Percentiles rank a stretch among this genome's conserved stretches.
Conservation (phyloP, 2,113 vertebrate genomes). For the Psilopsiagon aurifrons region DNA sequence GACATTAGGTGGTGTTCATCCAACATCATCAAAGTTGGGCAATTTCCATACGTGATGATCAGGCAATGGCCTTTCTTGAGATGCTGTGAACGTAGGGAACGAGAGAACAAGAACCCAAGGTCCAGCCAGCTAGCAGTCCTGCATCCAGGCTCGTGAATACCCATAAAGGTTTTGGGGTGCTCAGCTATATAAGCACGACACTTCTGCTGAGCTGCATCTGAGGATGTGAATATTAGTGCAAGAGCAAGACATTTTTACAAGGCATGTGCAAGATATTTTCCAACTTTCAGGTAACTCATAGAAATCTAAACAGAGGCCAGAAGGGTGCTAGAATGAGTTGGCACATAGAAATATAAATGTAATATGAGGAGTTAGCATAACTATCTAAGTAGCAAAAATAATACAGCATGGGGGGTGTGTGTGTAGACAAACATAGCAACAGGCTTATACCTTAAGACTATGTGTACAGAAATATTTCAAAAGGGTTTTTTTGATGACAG, state of each 20-base stretch:
- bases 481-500: not conserved
- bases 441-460: not conserved
- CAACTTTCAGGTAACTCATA: not conserved
- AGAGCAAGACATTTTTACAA: not conserved
- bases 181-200: not conserved
- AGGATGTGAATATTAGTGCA: not conserved
- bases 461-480: constrained; percentile 12
- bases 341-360: not conserved
- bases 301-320: not conserved
- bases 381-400: not conserved
- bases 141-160: not conserved
- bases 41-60: not conserved
- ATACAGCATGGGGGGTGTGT: not conserved
- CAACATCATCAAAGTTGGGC: not conserved
- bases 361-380: not conserved
- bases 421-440: not conserved
- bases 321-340: not conserved
- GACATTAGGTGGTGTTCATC: not conserved
- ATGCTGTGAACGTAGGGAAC: not conserved
- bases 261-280: not conserved
- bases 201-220: not conserved
- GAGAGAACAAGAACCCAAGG: not conserved
- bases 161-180: not conserved
- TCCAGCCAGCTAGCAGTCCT: not conserved
- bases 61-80: not conserved